Conservation (phyloP, 2,113 vertebrate species). For the Pogonocichla stellata region DNA sequence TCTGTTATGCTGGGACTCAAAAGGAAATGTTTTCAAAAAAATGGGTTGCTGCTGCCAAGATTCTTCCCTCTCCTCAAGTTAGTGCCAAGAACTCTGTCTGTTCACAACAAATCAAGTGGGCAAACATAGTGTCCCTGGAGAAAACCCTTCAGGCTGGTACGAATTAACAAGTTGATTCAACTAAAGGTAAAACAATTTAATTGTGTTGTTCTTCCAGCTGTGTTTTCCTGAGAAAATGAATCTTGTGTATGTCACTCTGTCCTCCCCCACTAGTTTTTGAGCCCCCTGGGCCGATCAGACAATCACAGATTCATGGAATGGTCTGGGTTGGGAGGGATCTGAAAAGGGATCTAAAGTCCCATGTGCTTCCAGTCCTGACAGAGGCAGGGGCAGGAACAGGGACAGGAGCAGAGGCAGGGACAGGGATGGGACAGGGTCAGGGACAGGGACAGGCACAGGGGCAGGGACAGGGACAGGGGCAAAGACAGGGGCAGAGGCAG, state of each 20-base stretch:
- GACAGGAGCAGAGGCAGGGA: too few relatives aligned
- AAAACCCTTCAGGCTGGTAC: neutral
- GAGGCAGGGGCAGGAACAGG: neutral
- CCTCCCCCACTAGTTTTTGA: neutral
- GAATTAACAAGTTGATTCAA: neutral
- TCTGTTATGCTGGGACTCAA: neutral
- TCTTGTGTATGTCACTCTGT: neutral
- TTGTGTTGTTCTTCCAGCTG: neutral
- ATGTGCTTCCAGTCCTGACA: neutral
- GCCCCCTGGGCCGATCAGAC: neutral
- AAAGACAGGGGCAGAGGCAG: too few relatives aligned
- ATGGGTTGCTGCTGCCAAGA: neutral
- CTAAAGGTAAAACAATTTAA: neutral
- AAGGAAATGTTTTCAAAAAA: neutral
- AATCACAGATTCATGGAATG: neutral
- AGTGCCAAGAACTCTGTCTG: constrained; percentile 26
- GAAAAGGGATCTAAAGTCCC: neutral
- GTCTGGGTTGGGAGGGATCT: neutral
- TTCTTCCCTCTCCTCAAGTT: neutral
- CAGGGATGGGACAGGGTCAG: too few relatives aligned
- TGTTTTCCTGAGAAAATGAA: neutral
- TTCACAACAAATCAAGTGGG: neutral
- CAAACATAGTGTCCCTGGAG: neutral
- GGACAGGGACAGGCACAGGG: neutral
- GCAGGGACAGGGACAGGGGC: too few relatives aligned